Percentiles rank a stretch among this genome's conserved stretches.
These are phyloP conservation scores for Dicaeum eximium DNA, from an alignment of 2,113 vertebrate species.

Conservation along the genomic window DNA sequence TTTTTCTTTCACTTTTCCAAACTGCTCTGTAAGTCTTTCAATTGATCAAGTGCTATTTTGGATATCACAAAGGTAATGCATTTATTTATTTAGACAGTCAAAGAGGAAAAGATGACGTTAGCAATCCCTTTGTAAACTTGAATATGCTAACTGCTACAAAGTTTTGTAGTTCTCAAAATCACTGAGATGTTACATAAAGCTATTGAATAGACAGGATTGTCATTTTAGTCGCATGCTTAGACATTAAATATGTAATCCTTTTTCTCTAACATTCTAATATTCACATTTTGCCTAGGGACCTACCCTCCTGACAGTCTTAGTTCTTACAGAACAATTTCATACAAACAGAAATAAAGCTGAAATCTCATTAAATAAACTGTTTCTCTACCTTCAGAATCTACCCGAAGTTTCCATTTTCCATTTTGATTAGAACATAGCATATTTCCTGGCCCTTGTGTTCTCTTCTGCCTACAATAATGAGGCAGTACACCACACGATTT, in stretches of 20 bases:
- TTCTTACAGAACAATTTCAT: neutral
- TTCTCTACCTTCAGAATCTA: neutral
- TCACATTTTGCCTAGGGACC: neutral
- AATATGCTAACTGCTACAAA: neutral
- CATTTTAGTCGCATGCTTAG: neutral
- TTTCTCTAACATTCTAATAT: neutral
- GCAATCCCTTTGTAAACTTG: neutral
- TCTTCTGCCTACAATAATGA: neutral
- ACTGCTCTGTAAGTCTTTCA: neutral
- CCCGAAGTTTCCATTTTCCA: neutral
- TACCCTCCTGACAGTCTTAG: neutral
- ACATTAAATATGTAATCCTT: neutral
- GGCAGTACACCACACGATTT: neutral
- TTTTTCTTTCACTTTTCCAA: neutral
- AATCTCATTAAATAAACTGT: neutral
- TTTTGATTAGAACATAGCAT: neutral
- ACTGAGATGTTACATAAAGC: neutral
- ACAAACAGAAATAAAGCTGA: neutral
- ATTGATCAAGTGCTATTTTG: neutral
- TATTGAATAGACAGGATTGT: neutral
- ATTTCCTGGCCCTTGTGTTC: neutral
- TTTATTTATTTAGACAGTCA: neutral
- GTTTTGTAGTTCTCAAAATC: neutral
- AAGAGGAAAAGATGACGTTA: neutral
- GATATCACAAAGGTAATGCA: neutral